Evolutionary conservation across 2,797 vertebrate species (phyloP).

Genomic region (Melanotaenia pygmaea): DNA sequence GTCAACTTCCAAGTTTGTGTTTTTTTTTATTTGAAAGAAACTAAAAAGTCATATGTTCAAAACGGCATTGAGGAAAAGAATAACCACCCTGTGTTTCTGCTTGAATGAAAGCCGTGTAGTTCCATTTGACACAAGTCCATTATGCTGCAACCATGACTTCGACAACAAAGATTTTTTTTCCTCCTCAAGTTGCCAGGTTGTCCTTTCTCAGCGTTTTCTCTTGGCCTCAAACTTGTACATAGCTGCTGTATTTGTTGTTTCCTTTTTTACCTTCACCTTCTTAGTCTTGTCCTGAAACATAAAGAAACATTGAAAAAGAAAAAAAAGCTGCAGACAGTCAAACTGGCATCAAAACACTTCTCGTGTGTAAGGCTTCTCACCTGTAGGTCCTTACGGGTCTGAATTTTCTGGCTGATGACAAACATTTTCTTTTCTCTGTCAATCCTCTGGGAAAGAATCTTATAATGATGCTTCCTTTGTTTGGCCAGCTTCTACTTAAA

Average conservation of each 20-base stretch:
- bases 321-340: background rate
- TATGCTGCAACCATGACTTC: constrained; percentile 9
- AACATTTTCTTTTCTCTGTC: constrained; percentile 94
- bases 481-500: constrained; percentile 84
- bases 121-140: constrained; percentile 1
- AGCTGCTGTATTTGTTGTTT: constrained; percentile 85
- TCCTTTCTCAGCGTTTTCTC: constrained; percentile 85
- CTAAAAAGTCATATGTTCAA: constrained; percentile 61
- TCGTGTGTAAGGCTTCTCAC: constrained; percentile 68
- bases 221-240: constrained; percentile 93
- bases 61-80: constrained; percentile 2
- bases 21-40: constrained; percentile 61
- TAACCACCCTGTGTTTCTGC: background rate
- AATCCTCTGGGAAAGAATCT: constrained; percentile 89
- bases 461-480: constrained; percentile 88
- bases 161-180: background rate
- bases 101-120: background rate
- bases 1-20: background rate
- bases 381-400: constrained; percentile 93
- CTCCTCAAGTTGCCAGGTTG: background rate
- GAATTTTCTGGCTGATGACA: constrained; percentile 94
- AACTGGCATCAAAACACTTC: background rate
- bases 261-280: constrained; percentile 92
- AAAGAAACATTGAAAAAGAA: constrained; percentile 6
- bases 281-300: constrained; percentile 88